Conservation (phyloP, 2,113 vertebrate genomes). For the Marmota flaviventris region DNA sequence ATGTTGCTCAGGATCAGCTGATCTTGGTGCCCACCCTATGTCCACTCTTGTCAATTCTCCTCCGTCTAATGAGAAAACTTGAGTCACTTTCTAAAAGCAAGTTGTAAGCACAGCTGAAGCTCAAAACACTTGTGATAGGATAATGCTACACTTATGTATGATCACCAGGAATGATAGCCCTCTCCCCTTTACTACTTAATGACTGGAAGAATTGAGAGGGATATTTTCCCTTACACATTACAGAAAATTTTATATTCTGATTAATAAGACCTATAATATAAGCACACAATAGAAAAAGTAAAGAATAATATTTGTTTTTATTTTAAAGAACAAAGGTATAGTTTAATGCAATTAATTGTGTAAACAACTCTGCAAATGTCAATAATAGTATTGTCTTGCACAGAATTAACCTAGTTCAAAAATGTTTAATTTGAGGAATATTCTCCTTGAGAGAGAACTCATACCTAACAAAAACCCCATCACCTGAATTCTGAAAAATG, state of each 20-base stretch:
- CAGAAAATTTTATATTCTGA: background rate
- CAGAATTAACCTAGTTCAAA: background rate
- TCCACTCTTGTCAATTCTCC: background rate
- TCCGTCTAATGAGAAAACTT: background rate
- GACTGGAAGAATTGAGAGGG: background rate
- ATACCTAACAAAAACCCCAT: background rate
- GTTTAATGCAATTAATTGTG: background rate
- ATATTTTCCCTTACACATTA: background rate
- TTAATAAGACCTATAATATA: background rate
- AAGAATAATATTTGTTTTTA: background rate
- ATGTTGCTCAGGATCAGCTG: background rate
- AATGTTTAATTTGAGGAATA: background rate
- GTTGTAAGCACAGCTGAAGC: background rate
- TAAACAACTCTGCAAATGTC: background rate
- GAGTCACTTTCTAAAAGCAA: background rate
- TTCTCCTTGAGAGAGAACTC: slow-evolving; percentile 11
- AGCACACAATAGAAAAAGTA: background rate
- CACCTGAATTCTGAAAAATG: background rate
- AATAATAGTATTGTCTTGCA: background rate
- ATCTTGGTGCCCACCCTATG: fast-evolving
- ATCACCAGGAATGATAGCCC: background rate
- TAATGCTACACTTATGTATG: background rate
- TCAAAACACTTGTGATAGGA: background rate
- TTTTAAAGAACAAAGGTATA: background rate
- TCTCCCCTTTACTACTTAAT: background rate